These are phyloP conservation scores for Syngnathus acus DNA, from an alignment of 2,797 vertebrate species.

Conservation along the genomic window DNA sequence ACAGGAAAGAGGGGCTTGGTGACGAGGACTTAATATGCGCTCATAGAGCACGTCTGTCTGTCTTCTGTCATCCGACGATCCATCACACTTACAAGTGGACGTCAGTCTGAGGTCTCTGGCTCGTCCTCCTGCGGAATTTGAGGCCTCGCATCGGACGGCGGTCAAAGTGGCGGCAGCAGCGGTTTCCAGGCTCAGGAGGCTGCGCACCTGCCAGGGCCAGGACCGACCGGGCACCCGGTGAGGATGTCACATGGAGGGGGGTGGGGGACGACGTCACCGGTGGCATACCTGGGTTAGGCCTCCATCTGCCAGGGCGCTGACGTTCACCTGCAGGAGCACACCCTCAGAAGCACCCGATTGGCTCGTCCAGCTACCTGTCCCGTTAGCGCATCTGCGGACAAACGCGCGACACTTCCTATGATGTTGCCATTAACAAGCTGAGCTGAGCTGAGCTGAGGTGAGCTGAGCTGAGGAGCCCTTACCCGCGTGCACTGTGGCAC, in stretches of 20 bases:
- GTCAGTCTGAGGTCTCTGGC: conserved; percentile 42
- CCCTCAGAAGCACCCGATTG: conserved; percentile 56
- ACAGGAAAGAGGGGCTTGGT: neutral
- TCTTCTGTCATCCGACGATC: no score
- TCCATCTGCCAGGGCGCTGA: conserved; percentile 41
- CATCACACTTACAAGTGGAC: conserved; percentile 24
- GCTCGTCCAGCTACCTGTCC: conserved; percentile 51
- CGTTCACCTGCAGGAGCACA: conserved; percentile 57
- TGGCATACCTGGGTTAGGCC: conserved; percentile 61
- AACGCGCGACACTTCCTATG: neutral
- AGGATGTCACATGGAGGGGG: neutral
- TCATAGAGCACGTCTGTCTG: no score
- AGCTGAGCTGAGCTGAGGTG: no score
- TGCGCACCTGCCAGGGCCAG: conserved; percentile 43
- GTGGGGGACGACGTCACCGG: neutral
- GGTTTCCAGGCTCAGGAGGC: conserved; percentile 34
- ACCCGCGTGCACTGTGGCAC: conserved; percentile 77
- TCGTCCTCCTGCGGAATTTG: conserved; percentile 39
- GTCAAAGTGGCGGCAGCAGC: conserved; percentile 33
- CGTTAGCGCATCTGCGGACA: conserved; percentile 49
- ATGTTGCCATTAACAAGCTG: neutral
- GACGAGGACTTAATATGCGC: neutral
- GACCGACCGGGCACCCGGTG: neutral
- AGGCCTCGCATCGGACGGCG: conserved; percentile 69
- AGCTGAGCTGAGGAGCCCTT: neutral